Evolutionary conservation across 2,888 invertebrate species (phyloP).

Genomic region (Philhelius pedissequus): DNA sequence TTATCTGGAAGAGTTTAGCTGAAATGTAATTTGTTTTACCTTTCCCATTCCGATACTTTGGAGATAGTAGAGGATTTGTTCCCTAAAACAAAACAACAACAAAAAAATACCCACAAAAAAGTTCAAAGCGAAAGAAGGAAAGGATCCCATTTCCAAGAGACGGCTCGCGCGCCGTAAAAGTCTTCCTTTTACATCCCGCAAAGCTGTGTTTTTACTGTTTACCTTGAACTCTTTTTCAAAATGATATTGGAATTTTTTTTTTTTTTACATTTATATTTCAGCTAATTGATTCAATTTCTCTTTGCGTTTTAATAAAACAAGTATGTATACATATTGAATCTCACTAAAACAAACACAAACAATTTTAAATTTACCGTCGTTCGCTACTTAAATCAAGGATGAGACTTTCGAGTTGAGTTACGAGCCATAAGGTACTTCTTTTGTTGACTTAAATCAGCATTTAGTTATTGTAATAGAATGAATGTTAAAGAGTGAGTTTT

Average conservation of each 20-base stretch:
- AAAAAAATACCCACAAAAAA: too few species aligned
- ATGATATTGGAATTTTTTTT: background rate
- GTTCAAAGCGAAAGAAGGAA: background rate
- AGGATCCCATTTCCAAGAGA: background rate
- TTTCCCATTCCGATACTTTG: background rate
- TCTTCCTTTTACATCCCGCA: background rate
- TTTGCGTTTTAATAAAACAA: background rate
- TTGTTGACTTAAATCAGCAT: slow-evolving; percentile 7
- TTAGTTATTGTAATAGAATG: slow-evolving; percentile 21
- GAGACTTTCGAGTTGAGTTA: background rate
- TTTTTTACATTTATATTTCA: background rate
- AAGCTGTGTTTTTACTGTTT: background rate
- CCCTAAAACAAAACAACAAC: background rate
- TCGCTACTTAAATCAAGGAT: background rate
- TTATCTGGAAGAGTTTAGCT: background rate
- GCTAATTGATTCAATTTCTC: background rate
- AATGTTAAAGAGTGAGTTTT: background rate
- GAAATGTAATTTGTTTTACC: slow-evolving; percentile 1
- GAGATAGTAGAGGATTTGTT: background rate
- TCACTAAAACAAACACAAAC: background rate
- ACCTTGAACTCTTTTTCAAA: background rate
- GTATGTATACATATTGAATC: background rate
- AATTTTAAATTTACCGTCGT: background rate
- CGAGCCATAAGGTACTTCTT: background rate
- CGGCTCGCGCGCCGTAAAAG: too few species aligned